A percentile compares a stretch with the other conserved stretches of the same genome.
These are phyloP conservation scores for Lepus oiostolus DNA, from an alignment of 2,797 vertebrate species.

Conservation along the genomic window DNA sequence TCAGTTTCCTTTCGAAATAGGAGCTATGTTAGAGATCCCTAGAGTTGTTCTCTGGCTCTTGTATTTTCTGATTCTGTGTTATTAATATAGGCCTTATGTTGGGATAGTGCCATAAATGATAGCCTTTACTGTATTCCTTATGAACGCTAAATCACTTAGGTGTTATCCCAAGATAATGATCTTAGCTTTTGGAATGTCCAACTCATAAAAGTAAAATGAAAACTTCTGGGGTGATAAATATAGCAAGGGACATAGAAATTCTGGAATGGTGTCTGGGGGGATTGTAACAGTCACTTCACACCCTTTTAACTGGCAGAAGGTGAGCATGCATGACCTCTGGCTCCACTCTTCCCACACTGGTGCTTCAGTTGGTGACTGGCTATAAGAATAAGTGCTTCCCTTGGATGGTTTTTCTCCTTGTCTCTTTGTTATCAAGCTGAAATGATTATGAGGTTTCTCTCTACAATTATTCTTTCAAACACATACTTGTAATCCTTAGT, in stretches of 20 bases:
- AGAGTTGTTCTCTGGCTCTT: neutral
- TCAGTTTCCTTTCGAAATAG: neutral
- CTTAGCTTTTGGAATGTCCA: neutral
- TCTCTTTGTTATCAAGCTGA: neutral
- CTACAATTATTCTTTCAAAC: conserved; percentile 5
- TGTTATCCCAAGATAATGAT: neutral
- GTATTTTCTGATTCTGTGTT: neutral
- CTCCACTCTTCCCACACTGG: rapidly evolving
- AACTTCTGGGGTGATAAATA: neutral
- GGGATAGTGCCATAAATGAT: neutral
- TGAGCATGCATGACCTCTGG: neutral
- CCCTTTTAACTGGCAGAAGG: conserved; percentile 41
- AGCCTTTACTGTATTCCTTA: conserved; percentile 22
- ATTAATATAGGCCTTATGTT: conserved; percentile 43
- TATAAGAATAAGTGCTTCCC: neutral
- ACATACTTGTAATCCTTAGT: neutral
- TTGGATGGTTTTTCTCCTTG: neutral
- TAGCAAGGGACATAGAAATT: conserved; percentile 1
- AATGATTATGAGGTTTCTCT: conserved; percentile 6
- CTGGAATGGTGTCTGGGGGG: neutral
- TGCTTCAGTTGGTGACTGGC: neutral
- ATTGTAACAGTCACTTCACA: neutral
- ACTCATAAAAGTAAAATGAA: conserved; percentile 20
- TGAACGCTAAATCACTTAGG: neutral
- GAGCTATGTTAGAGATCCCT: neutral